Evolutionary conservation across 2,888 invertebrate genomes (phyloP).

Genomic region (Rhogogaster chlorosoma): DNA sequence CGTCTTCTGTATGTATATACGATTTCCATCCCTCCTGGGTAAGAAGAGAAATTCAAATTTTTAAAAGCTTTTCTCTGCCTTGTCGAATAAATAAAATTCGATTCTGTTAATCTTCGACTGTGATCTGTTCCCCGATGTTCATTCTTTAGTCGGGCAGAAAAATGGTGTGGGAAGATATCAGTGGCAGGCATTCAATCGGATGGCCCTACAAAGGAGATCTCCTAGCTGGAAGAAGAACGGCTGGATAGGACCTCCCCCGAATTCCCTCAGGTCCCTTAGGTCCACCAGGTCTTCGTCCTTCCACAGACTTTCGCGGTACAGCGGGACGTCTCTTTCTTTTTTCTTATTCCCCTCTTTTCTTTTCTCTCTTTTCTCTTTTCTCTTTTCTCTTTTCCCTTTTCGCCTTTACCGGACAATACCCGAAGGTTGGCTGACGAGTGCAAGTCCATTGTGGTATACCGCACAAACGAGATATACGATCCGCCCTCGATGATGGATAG

Average conservation of each 20-base stretch:
- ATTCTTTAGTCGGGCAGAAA: constrained; percentile 25
- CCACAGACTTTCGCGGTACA: neutral
- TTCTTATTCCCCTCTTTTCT: neutral
- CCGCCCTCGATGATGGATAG: neutral
- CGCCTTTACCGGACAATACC: neutral
- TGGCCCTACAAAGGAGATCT: constrained; percentile 33
- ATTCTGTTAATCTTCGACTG: constrained; percentile 25
- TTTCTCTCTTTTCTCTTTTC: neutral
- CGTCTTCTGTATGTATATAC: neutral
- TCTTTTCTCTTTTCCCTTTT: neutral
- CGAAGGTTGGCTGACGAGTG: neutral
- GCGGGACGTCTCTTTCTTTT: neutral
- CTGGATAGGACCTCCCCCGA: neutral
- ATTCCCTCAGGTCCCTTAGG: constrained; percentile 30
- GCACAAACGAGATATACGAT: constrained; percentile 1
- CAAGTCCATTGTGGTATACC: constrained; percentile 11
- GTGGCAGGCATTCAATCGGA: constrained; percentile 38
- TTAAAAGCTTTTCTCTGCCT: neutral
- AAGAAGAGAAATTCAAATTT: neutral
- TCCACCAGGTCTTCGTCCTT: neutral
- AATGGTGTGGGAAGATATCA: constrained; percentile 35
- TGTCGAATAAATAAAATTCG: constrained; percentile 21
- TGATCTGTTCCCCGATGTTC: constrained; percentile 31
- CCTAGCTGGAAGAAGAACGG: neutral
- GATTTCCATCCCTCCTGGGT: neutral